These are phyloP conservation scores for Patiria pectinifera DNA, from an alignment of 53 echinoderm and acorn worm species.

Conservation along the genomic window DNA sequence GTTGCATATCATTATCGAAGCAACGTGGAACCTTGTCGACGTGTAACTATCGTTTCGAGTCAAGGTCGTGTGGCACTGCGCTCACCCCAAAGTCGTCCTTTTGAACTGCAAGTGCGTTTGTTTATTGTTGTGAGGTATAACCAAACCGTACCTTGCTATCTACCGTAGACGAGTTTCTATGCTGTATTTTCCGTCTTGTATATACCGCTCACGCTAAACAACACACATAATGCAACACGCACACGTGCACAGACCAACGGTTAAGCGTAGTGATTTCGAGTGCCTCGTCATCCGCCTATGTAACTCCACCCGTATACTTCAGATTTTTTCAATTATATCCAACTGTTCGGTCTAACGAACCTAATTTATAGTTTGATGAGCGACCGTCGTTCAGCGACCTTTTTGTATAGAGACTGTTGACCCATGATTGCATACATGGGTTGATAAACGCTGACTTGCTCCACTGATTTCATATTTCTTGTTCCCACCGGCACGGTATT, in stretches of 20 bases:
- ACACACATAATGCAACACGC: neutral
- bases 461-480: neutral
- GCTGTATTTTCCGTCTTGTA: too few relatives aligned
- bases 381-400: neutral
- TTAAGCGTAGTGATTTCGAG: neutral
- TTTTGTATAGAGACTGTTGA: neutral
- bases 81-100: neutral
- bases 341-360: slow-evolving; percentile 14
- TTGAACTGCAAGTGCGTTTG: neutral
- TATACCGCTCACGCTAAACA: neutral
- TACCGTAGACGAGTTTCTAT: neutral
- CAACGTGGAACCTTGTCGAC: neutral
- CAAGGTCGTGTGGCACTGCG: neutral
- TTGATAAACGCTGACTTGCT: neutral
- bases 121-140: neutral
- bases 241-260: neutral
- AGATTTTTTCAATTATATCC: slow-evolving; percentile 2
- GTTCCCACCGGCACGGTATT: neutral
- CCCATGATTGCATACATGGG: neutral
- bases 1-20: neutral
- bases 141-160: neutral
- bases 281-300: neutral
- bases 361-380: neutral
- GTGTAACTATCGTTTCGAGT: neutral
- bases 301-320: neutral